These are phyloP conservation scores for Seladonia tumulorum DNA, from an alignment of 2,888 invertebrate species.

Conservation along the genomic window DNA sequence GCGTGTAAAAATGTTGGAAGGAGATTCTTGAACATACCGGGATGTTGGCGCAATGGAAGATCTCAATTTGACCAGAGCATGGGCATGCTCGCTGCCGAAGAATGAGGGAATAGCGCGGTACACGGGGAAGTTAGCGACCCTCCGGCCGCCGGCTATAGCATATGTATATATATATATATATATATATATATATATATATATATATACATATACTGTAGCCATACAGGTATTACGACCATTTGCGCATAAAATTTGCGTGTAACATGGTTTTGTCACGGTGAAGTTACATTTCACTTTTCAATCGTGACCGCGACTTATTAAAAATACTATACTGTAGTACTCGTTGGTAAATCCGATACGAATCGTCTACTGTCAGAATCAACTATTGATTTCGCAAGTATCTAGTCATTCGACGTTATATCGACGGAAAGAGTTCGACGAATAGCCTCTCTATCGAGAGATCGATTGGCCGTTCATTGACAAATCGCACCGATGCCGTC, in stretches of 20 bases:
- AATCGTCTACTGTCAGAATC: too few relatives aligned
- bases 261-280: background rate
- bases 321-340: background rate
- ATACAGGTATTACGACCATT: background rate
- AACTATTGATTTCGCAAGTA: background rate
- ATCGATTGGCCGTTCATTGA: constrained; percentile 10
- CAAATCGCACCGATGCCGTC: constrained; percentile 31
- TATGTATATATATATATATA: too few relatives aligned
- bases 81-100: too few relatives aligned
- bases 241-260: background rate
- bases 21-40: background rate
- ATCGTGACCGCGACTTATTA: background rate
- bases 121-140: too few relatives aligned
- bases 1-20: background rate
- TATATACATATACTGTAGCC: too few relatives aligned
- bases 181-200: too few relatives aligned
- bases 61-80: too few relatives aligned
- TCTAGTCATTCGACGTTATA: background rate
- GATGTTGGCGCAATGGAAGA: background rate
- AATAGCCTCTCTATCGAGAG: background rate
- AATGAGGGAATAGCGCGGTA: too few relatives aligned
- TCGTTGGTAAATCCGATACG: background rate
- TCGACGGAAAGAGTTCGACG: background rate
- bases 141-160: too few relatives aligned
- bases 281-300: background rate